These are phyloP conservation scores for Coturnix japonica DNA, from an alignment of 2,113 vertebrate species.

Conservation along the genomic window DNA sequence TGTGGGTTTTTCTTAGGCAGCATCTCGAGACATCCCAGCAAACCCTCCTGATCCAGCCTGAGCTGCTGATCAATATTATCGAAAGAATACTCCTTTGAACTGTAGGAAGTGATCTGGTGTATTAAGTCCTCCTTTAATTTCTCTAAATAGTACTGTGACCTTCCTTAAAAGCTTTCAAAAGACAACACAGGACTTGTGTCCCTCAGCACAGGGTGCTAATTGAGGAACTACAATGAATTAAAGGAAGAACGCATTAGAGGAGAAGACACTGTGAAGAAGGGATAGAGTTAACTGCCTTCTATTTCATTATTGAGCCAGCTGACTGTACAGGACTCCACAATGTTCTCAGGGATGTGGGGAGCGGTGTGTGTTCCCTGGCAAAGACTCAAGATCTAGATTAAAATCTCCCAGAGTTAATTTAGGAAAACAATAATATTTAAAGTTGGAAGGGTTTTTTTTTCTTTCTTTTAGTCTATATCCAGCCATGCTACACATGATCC, in stretches of 20 bases:
- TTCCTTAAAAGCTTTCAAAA: not conserved
- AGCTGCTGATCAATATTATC: not conserved
- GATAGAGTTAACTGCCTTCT: conserved; percentile 52
- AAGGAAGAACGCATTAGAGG: not conserved
- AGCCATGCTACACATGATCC: not conserved
- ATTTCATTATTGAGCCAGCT: not conserved
- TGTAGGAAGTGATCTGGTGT: not conserved
- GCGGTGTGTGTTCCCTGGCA: conserved; percentile 64
- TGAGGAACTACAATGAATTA: not conserved
- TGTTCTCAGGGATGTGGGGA: conserved; percentile 61
- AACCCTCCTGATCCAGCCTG: not conserved
- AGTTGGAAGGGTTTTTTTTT: not conserved
- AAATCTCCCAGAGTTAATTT: conserved; percentile 71
- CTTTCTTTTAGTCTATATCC: not conserved
- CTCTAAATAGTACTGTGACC: not conserved
- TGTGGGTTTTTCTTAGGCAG: not conserved
- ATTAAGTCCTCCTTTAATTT: not conserved
- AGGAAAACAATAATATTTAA: conserved; percentile 72
- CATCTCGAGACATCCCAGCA: not conserved
- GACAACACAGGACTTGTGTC: not conserved
- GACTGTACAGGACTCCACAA: conserved; percentile 38
- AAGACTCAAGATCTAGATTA: conserved; percentile 64
- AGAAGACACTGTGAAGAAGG: not conserved
- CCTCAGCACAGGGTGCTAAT: not conserved
- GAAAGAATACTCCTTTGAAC: not conserved